A percentile compares a stretch with the other conserved stretches of the same genome.
Evolutionary conservation across 2,888 invertebrate genomes (phyloP).

Genomic region (Eilema sororculum): DNA sequence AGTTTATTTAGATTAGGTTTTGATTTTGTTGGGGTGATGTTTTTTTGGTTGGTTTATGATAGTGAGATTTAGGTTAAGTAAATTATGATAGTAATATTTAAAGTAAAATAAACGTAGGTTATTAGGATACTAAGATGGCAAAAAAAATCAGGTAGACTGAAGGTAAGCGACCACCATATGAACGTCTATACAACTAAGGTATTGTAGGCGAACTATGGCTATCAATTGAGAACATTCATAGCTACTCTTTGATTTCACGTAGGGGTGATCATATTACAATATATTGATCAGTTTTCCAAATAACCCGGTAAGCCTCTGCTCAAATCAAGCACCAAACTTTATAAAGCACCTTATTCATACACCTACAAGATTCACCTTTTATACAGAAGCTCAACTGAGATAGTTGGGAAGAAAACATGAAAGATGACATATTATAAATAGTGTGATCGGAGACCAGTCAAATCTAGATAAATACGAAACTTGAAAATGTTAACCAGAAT

Average conservation of each 20-base stretch:
- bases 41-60: background rate
- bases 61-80: too few relatives aligned
- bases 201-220: too few relatives aligned
- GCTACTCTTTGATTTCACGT: too few relatives aligned
- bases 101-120: background rate
- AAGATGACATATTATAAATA: background rate
- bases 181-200: background rate
- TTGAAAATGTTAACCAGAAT: conserved; percentile 24
- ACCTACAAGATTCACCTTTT: too few relatives aligned
- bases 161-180: background rate
- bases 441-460: background rate
- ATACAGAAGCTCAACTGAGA: too few relatives aligned
- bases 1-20: conserved; percentile 44
- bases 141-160: background rate
- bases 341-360: too few relatives aligned
- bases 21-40: conserved; percentile 34
- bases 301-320: background rate
- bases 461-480: background rate
- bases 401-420: background rate
- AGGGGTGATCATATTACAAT: too few relatives aligned
- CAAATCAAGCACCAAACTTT: background rate
- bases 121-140: background rate
- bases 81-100: background rate
- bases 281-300: too few relatives aligned
- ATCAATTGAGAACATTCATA: too few relatives aligned